Evolutionary conservation across 2,797 vertebrate genomes (phyloP).

Genomic region (Chaenodraco wilsoni): DNA sequence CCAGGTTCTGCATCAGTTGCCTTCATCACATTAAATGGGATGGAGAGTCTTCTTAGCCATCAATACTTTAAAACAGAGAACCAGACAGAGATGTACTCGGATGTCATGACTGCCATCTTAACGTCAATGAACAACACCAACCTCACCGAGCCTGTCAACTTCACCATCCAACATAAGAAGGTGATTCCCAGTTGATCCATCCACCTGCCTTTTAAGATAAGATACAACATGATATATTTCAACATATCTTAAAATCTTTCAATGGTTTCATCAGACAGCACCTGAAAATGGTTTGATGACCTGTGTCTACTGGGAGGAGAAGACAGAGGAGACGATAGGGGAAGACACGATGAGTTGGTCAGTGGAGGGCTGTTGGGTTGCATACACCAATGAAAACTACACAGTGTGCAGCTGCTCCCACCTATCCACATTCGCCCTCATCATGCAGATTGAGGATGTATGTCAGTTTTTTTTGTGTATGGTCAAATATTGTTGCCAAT

Average conservation of each 20-base stretch:
- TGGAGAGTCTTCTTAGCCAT: conserved; percentile 72
- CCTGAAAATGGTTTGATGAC: conserved; percentile 58
- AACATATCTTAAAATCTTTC: background rate
- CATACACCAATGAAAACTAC: conserved; percentile 60
- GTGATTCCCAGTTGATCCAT: conserved; percentile 24
- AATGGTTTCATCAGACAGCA: conserved; percentile 35
- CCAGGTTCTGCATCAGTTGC: conserved; percentile 70
- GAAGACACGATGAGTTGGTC: conserved; percentile 60
- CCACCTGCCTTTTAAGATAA: background rate
- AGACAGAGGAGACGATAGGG: background rate
- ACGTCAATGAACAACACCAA: conserved; percentile 51
- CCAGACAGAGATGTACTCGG: conserved; percentile 70
- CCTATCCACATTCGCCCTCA: conserved; percentile 82
- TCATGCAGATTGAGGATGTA: conserved; percentile 76
- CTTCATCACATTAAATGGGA: conserved; percentile 64
- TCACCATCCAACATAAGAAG: conserved; percentile 74
- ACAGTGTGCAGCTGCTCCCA: conserved; percentile 80
- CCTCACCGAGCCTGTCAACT: conserved; percentile 72
- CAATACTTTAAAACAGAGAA: conserved; percentile 66
- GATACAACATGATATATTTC: background rate
- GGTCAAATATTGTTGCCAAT: no score
- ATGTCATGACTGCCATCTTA: conserved; percentile 68
- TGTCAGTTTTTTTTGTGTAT: no score
- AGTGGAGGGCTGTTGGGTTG: conserved; percentile 68
- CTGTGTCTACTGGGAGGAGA: conserved; percentile 79